Evolutionary conservation across 2,113 vertebrate genomes (phyloP).

Genomic region (Thomomys bottae): DNA sequence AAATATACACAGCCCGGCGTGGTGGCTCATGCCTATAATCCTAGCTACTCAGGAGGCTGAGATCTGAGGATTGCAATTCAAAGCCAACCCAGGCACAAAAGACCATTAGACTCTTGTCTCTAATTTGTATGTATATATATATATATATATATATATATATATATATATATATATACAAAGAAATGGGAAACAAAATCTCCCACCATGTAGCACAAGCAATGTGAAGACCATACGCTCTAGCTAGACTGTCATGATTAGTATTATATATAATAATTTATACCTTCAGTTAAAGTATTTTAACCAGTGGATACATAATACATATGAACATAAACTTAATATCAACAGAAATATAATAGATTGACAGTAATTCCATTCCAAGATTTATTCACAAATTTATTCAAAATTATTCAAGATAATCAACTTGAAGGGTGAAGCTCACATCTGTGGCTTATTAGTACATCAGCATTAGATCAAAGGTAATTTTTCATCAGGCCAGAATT

Average conservation of each 20-base stretch:
- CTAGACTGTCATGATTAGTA: not conserved
- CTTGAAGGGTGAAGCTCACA: not conserved
- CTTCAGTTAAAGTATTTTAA: conserved; percentile 12
- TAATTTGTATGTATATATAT: too few relatives aligned
- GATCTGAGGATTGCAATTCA: too few relatives aligned
- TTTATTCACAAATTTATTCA: too few relatives aligned
- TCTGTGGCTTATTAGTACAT: not conserved
- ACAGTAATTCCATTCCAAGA: too few relatives aligned
- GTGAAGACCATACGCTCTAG: not conserved
- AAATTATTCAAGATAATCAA: not conserved
- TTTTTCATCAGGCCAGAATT: not conserved
- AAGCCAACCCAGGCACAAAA: too few relatives aligned
- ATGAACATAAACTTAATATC: not conserved
- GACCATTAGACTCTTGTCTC: too few relatives aligned
- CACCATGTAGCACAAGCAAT: not conserved
- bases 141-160: too few relatives aligned
- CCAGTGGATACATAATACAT: not conserved
- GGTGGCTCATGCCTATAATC: too few relatives aligned
- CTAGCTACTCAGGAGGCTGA: too few relatives aligned
- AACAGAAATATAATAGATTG: not conserved
- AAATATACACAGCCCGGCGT: too few relatives aligned
- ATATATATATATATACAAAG: too few relatives aligned
- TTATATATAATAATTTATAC: not conserved
- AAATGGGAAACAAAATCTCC: not conserved
- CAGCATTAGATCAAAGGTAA: not conserved